Evolutionary conservation across 2,797 vertebrate species (phyloP).

Genomic region (Aulostomus chinensis): DNA sequence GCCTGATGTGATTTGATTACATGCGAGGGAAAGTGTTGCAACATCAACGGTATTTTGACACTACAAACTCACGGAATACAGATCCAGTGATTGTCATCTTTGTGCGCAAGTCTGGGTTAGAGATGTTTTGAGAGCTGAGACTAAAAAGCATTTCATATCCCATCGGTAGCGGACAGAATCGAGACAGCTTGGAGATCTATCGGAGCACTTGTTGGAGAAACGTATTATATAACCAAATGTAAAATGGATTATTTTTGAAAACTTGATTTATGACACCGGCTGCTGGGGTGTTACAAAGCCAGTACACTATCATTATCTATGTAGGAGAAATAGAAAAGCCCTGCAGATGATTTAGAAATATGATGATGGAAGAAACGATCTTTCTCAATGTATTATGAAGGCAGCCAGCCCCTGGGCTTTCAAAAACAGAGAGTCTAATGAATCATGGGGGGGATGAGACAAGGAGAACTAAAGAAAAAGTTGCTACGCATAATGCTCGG

Average conservation of each 20-base stretch:
- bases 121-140: slow-evolving; percentile 9
- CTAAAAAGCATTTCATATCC: slow-evolving; percentile 9
- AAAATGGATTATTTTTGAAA: slow-evolving; percentile 31
- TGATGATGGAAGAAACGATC: slow-evolving; percentile 56
- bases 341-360: slow-evolving; percentile 62
- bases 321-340: slow-evolving; percentile 50
- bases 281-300: slow-evolving; percentile 33
- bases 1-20: slow-evolving; percentile 30
- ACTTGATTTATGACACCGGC: slow-evolving; percentile 56
- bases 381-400: slow-evolving; percentile 50
- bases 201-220: slow-evolving; percentile 15
- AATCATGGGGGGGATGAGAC: slow-evolving; percentile 47
- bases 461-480: slow-evolving; percentile 35
- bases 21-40: slow-evolving; percentile 14
- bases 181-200: slow-evolving; percentile 23
- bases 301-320: slow-evolving; percentile 48
- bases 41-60: slow-evolving; percentile 8
- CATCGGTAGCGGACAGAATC: slow-evolving; percentile 31
- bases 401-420: slow-evolving; percentile 56
- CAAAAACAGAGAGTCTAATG: slow-evolving; percentile 56
- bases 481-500: slow-evolving; percentile 31
- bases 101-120: slow-evolving; percentile 2
- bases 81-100: slow-evolving; percentile 6
- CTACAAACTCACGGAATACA: neutral
- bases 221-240: slow-evolving; percentile 27